Conservation (phyloP, 1,140 invertebrate genomes). For the Danaus melanippus region DNA sequence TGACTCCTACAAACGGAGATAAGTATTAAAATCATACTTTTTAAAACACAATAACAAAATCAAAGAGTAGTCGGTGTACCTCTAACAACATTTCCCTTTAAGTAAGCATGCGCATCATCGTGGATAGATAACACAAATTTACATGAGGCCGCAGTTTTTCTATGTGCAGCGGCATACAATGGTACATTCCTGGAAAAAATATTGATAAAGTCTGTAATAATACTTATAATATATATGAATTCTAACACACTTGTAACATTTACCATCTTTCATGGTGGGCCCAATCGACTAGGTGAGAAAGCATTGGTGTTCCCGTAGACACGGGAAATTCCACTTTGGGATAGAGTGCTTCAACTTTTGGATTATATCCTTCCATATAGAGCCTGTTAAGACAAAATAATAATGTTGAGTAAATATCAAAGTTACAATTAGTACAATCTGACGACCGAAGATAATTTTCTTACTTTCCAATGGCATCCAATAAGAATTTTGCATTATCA, state of each 20-base stretch:
- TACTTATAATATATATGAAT: neutral
- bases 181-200: conserved; percentile 25
- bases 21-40: conserved; percentile 3
- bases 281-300: conserved; percentile 81
- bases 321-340: conserved; percentile 80
- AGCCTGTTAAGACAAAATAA: conserved; percentile 61
- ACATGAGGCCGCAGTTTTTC: conserved; percentile 21
- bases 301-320: conserved; percentile 79
- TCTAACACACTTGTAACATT: neutral
- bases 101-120: conserved; percentile 38
- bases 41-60: too few relatives aligned
- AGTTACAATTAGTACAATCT: too few relatives aligned
- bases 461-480: conserved; percentile 79
- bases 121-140: conserved; percentile 30
- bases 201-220: neutral
- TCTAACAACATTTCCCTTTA: conserved; percentile 35
- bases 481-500: conserved; percentile 79
- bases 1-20: conserved; percentile 27
- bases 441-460: neutral
- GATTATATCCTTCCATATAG: conserved; percentile 77
- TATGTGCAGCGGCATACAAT: conserved; percentile 20
- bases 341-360: conserved; percentile 76
- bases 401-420: too few relatives aligned
- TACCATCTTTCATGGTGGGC: conserved; percentile 74
- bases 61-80: conserved; percentile 18